phyloP scores from a whole-genome alignment of 1,140 invertebrate genomes.

The Drosophila pachea region DNA sequence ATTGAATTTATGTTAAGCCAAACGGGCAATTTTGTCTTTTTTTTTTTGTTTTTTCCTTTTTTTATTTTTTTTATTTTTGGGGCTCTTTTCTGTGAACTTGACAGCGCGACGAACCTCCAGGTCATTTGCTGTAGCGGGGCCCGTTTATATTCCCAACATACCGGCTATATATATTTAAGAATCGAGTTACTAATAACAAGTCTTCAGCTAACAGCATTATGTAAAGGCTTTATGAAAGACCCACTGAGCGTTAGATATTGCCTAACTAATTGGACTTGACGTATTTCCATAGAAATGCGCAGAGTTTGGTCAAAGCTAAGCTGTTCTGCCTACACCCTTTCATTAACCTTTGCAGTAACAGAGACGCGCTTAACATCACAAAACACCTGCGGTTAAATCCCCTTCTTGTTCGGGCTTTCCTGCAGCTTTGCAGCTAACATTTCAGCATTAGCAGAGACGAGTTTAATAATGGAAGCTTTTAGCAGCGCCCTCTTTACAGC shows the following conservation, averaged over 20 bases:
- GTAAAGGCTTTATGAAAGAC: not conserved
- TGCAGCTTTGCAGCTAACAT: no score
- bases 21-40: conserved; percentile 49
- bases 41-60: no score
- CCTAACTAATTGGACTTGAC: no score
- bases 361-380: no score
- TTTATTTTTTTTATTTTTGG: not conserved
- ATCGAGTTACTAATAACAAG: not conserved
- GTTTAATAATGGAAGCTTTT: not conserved
- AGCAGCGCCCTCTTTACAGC: no score
- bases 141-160: conserved; percentile 1
- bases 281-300: no score
- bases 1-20: conserved; percentile 62
- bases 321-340: no score
- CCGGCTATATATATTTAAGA: not conserved
- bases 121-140: conserved; percentile 1
- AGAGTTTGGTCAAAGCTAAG: no score
- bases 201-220: not conserved
- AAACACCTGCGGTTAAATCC: no score
- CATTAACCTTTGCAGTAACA: no score
- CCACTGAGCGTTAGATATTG: no score
- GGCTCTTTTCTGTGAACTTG: not conserved
- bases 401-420: no score
- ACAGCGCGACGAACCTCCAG: not conserved
- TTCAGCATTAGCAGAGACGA: not conserved